Evolutionary conservation across 2,113 vertebrate genomes (phyloP).

Genomic region (Asarcornis scutulata): DNA sequence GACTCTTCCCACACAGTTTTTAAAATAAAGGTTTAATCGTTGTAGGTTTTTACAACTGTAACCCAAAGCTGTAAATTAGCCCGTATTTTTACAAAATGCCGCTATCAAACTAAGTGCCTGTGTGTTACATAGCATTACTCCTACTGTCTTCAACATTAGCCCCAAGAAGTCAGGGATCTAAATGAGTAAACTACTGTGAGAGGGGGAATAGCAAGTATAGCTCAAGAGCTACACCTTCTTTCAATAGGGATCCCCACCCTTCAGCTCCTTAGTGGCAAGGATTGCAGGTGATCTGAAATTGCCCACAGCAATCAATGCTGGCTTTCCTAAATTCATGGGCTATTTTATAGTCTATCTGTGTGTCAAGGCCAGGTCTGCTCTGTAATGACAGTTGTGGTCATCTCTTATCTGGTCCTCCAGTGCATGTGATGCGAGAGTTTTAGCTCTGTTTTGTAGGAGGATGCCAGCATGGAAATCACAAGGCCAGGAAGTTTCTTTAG

Average conservation of each 20-base stretch:
- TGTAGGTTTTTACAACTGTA: neutral
- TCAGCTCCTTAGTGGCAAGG: neutral
- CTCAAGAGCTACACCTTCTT: neutral
- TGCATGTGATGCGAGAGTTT: fast-evolving
- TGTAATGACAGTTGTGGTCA: neutral
- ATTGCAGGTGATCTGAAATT: neutral
- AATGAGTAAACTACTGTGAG: neutral
- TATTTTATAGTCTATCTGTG: neutral
- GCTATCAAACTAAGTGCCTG: neutral
- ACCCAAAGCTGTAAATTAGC: neutral
- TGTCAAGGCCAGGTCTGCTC: neutral
- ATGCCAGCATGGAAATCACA: neutral
- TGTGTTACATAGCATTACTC: neutral
- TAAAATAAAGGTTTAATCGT: neutral
- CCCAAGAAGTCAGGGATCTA: neutral
- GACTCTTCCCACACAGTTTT: neutral
- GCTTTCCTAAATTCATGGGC: neutral
- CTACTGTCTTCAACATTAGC: neutral
- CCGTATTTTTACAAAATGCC: neutral
- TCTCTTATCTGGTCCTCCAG: neutral
- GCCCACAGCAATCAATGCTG: no score
- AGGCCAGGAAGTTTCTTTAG: neutral
- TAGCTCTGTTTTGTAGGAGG: neutral
- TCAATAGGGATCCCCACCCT: neutral
- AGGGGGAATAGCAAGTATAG: neutral